Conservation (phyloP, 2,113 vertebrate species). For the Numenius arquata region DNA sequence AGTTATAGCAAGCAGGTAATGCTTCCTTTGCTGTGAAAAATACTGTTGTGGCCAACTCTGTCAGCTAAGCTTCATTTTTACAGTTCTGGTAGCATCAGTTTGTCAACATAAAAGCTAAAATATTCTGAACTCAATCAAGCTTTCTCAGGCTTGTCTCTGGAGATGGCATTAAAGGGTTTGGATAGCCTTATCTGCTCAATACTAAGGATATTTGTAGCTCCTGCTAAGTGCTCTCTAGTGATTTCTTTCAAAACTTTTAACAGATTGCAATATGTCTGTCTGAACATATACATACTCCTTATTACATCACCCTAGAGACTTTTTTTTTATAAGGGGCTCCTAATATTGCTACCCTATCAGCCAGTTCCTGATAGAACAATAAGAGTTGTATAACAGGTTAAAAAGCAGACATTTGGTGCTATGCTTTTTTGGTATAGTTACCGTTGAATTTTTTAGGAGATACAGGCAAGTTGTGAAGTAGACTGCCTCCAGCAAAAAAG, state of each 20-base stretch:
- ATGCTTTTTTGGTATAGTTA: neutral
- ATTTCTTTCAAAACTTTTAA: constrained; percentile 16
- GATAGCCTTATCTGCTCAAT: constrained; percentile 4
- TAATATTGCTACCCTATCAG: neutral
- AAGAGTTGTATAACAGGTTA: neutral
- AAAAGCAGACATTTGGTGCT: neutral
- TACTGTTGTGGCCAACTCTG: neutral
- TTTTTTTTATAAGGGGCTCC: neutral
- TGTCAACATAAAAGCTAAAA: constrained; percentile 46
- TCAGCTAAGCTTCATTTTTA: constrained; percentile 27
- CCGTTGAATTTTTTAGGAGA: neutral
- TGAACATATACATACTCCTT: neutral
- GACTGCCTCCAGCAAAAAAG: neutral
- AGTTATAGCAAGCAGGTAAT: neutral
- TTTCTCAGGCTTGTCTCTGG: neutral
- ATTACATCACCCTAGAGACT: neutral
- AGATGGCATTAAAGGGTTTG: neutral
- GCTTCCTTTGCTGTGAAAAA: constrained; percentile 6
- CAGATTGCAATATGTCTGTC: neutral
- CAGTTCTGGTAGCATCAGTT: neutral
- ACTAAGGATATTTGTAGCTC: neutral
- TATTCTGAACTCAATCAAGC: constrained; percentile 30
- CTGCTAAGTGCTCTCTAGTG: neutral
- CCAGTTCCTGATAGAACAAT: neutral
- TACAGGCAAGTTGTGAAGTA: neutral